Base-by-base conservation (phyloP, 2,113 vertebrate species). In the Abramis brama region DNA sequence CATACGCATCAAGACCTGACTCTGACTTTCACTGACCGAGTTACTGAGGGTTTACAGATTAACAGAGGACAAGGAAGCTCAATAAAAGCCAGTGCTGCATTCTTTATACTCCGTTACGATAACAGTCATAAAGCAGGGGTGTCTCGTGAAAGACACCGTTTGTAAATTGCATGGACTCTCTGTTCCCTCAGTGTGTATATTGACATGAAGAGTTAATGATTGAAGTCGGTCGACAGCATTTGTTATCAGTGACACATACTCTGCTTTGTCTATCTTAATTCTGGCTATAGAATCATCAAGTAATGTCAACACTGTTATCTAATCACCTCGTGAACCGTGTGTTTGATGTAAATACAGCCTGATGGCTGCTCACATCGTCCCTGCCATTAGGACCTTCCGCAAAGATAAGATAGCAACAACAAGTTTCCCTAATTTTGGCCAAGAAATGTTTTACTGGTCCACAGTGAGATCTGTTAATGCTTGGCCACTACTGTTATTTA, bases 21-120 rank as follows among this genome's bases (percentile, higher is more conserved):
- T 78, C 23, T 75, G 74, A 79, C 87, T 33, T 88, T 90, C 86
- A 89, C 78, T 13, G 30, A 90, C 80, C 15, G 17, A 33, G 64
- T 70, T 27, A 71, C 66, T 30, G 43, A 66, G 1, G n/a, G 79
- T 27, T 81, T 47, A 66, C n/a, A 43, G 6, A 83, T 83, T 73
- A 73, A 83, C 21, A 11, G 21, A 71, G 9, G 12, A 21, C 4
- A 59, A 5, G 59, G 25, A 9, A 57, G 11, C 39, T 9, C 47
- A 83, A 71, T 83, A 57, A 57, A 83, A 73, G 30, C 71, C 66
- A 39, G 55, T 43, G 66, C 12, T 39, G n/a, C 25, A 11, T 76
- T 30, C 47, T 55, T 30, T 27, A 71, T 11, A 71, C 23, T 0
- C n/a, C 1, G 4, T 21, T n/a, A 83, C 30, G 60, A 52, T 33